Conservation (phyloP, 2,113 vertebrate genomes). For the Perognathus longimembris region DNA sequence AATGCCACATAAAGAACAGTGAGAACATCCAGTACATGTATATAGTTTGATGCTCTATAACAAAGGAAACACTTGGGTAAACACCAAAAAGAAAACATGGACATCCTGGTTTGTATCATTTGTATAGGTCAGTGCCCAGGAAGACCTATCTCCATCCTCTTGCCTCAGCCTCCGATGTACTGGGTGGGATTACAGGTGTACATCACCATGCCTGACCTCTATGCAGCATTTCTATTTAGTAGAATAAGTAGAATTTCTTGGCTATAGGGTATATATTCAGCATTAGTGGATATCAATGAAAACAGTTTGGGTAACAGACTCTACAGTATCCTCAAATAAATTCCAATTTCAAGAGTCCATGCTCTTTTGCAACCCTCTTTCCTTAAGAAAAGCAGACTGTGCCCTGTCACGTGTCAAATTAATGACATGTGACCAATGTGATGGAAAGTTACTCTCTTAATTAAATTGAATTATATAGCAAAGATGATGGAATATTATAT, state of each 20-base stretch:
- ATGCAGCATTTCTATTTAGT: background rate
- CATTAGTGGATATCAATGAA: background rate
- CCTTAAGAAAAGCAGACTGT: background rate
- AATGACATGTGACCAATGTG: background rate
- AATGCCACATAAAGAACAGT: background rate
- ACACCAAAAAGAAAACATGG: background rate
- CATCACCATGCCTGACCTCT: background rate
- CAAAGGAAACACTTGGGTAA: background rate
- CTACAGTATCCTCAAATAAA: background rate
- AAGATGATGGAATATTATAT: background rate
- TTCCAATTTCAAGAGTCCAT: background rate
- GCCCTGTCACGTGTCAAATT: background rate
- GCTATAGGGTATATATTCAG: background rate
- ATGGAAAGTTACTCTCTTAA: background rate
- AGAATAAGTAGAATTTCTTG: background rate
- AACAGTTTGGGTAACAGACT: background rate
- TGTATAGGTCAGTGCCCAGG: background rate
- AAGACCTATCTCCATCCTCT: no score
- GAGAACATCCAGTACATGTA: background rate
- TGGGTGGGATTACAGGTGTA: no score
- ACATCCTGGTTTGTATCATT: background rate
- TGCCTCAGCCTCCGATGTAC: no score
- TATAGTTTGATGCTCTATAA: background rate
- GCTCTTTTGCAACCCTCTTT: background rate
- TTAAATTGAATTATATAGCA: background rate